Evolutionary conservation across 2,113 vertebrate species (phyloP), one percentile per base, ranked within the genome.

Genomic region (Suricata suricatta): DNA sequence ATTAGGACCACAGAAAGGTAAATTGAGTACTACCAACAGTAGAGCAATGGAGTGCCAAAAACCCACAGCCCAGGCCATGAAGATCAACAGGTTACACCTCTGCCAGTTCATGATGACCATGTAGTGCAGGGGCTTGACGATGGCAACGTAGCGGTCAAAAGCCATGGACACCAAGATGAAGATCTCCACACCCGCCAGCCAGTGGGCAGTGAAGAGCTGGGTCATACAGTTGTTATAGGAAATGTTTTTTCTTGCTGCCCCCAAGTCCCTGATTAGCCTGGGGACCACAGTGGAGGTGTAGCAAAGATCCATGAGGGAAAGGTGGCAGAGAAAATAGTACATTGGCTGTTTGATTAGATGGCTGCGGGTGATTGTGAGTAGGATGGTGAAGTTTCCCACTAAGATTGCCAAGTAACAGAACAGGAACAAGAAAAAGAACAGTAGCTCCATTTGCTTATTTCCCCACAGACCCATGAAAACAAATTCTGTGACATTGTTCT

Each of bases 1-100:
- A 81, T 96, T 93, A 21, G 95, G 82, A 29, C 87, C 96, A 85
- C 96, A 91, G 71, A 96, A 97, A 1, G 90, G 97, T 54, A 97
- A 33, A 3, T 7, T n/a, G n/a, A 97, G 47, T 1, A 95, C 29
- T 77, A 95, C 41, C 1, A 97, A 77, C 7, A 97, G 25, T 0
- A 93, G 29, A 21, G 87, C 79, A 4, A 89, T 8, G 1, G 82
- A 88, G 31, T 95, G 95, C 72, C 90, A 76, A 52, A 96, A 88
- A 0, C 83, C 90, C 3, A 89, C 4, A 0, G 2, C 31, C 83
- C 96, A 97, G 47, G 88, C 66, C 2, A 10, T 0, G 0, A 5
- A 8, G 1, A 95, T 35, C n/a, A 97, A 7, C 13, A 19, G 0
- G 27, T 77, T n/a, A n/a, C 95, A 97, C 33, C 19, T 93, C n/a